Conservation (phyloP, 2,797 vertebrate genomes). For the Poecilia gillii region DNA sequence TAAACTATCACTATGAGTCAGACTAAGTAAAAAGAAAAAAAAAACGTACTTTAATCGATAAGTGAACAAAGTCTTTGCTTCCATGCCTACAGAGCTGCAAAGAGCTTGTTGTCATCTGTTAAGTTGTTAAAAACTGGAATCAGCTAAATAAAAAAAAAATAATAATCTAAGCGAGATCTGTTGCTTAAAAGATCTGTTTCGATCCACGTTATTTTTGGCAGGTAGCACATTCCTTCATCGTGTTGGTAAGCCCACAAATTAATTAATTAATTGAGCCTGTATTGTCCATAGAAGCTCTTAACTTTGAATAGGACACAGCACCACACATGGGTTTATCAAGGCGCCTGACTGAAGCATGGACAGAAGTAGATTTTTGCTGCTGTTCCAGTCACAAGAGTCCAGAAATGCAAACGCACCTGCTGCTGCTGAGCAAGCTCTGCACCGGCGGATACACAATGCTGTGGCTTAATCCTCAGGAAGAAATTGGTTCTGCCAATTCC, state of each 20-base stretch:
- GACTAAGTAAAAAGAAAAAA: constrained; percentile 9
- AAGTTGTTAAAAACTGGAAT: constrained; percentile 15
- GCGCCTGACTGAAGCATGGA: neutral
- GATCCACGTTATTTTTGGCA: neutral
- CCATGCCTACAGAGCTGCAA: constrained; percentile 17
- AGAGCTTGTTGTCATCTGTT: constrained; percentile 23
- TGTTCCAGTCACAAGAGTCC: neutral
- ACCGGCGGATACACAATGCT: neutral
- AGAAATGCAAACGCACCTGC: neutral
- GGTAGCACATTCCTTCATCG: neutral
- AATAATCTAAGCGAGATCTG: constrained; percentile 12
- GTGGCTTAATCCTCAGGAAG: neutral
- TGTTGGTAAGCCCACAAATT: neutral
- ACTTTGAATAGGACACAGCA: neutral
- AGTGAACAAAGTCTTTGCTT: constrained; percentile 37
- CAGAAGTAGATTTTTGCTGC: neutral
- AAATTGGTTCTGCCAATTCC: neutral
- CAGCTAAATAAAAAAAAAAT: constrained; percentile 15
- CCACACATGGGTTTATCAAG: neutral
- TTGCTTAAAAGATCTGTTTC: neutral
- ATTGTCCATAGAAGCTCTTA: neutral
- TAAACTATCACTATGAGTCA: neutral
- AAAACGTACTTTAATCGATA: constrained; percentile 16
- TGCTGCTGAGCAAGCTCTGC: neutral
- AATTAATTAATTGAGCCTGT: neutral